Conservation (phyloP, 2,797 vertebrate genomes). For the Sebastes oblongus region DNA sequence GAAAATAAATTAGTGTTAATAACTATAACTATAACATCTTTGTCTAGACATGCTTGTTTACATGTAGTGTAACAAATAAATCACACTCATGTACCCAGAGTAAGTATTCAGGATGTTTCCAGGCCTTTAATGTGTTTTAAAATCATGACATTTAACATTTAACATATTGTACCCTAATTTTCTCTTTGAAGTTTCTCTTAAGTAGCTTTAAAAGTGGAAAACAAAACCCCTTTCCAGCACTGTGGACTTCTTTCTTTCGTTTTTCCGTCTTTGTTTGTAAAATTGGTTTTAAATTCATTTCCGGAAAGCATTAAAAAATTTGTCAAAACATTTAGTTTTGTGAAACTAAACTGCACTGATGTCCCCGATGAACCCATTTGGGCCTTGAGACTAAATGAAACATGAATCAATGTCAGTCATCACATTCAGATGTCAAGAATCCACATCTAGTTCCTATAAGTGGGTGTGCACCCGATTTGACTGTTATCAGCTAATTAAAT, state of each 20-base stretch:
- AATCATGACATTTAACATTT: not conserved
- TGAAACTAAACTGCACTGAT: not conserved
- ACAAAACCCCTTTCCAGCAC: not conserved
- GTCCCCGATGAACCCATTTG: too few relatives aligned
- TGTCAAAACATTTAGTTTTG: not conserved
- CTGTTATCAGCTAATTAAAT: too few relatives aligned
- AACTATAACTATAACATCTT: not conserved
- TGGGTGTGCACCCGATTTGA: not conserved
- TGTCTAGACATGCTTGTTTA: constrained; percentile 8
- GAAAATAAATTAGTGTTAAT: not conserved
- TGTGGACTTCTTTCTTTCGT: not conserved
- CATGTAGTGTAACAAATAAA: not conserved
- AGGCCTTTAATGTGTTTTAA: not conserved
- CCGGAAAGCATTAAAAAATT: not conserved
- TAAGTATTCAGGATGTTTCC: not conserved
- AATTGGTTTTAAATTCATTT: not conserved
- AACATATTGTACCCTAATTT: not conserved
- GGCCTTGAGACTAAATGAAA: not conserved
- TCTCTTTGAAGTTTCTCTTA: not conserved
- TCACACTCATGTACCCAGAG: not conserved
- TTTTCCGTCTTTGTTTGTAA: not conserved
- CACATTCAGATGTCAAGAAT: not conserved
- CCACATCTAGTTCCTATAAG: not conserved
- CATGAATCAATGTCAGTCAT: not conserved
- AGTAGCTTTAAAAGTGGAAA: not conserved